phyloP scores from a whole-genome alignment of 2,113 vertebrate genomes.

The Puntigrus tetrazona region DNA sequence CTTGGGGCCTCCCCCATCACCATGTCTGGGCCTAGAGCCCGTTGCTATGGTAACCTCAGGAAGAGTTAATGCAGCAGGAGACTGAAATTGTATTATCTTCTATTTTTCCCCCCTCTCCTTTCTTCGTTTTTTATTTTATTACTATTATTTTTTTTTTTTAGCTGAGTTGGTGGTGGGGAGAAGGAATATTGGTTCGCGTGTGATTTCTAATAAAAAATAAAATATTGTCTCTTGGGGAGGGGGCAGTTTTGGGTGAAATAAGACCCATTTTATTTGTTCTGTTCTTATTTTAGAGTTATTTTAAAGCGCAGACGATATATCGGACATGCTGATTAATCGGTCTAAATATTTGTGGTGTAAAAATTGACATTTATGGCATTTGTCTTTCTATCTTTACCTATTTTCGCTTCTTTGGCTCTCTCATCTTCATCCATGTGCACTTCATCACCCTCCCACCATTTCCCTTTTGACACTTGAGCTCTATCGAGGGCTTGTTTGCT shows the following conservation, averaged over 20 bases:
- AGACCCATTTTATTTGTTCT: neutral
- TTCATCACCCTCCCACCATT: constrained; percentile 24
- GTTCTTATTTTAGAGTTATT: neutral
- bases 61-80: constrained; percentile 67
- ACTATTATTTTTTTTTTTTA: constrained; percentile 35
- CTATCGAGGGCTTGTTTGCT: constrained; percentile 39
- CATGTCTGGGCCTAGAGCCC: constrained; percentile 62
- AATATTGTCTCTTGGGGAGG: neutral
- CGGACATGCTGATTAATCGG: neutral
- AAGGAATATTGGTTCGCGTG: constrained; percentile 30
- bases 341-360: neutral
- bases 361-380: neutral
- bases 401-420: neutral
- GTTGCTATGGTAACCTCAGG: constrained; percentile 65
- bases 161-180: neutral
- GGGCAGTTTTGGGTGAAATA: neutral
- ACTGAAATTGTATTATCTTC: constrained; percentile 68
- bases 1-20: constrained; percentile 59
- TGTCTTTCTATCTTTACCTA: constrained; percentile 34
- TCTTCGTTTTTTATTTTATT: constrained; percentile 19
- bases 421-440: constrained; percentile 19
- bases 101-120: neutral
- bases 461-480: constrained; percentile 9
- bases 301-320: neutral
- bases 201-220: constrained; percentile 46